These are phyloP conservation scores for Carassius gibelio DNA, from an alignment of 2,113 vertebrate species.

Conservation along the genomic window DNA sequence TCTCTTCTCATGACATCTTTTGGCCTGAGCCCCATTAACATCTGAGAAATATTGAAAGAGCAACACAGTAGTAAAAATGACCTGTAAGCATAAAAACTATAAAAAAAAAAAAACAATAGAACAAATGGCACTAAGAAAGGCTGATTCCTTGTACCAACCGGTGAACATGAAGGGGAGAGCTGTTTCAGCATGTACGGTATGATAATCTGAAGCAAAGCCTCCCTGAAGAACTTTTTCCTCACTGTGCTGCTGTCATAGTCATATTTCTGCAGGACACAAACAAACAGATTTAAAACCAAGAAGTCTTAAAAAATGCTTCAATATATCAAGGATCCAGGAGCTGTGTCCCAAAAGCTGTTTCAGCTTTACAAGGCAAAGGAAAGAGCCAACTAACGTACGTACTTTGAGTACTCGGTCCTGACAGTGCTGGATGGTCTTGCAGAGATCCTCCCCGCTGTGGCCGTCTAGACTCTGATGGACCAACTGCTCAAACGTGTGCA, in stretches of 20 bases:
- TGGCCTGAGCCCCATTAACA: no score
- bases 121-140: neutral
- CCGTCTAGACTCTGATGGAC: slow-evolving; percentile 86
- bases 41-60: neutral
- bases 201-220: slow-evolving; percentile 93
- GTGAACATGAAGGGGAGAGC: slow-evolving; percentile 74
- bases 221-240: slow-evolving; percentile 93
- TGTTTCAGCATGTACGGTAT: slow-evolving; percentile 94
- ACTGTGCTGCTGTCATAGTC: slow-evolving; percentile 96
- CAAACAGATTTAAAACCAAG: neutral
- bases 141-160: slow-evolving; percentile 21
- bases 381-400: slow-evolving; percentile 39
- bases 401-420: slow-evolving; percentile 97
- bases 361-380: neutral
- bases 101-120: no score
- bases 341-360: neutral
- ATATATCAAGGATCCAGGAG: neutral
- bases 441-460: slow-evolving; percentile 80
- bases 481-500: slow-evolving; percentile 93
- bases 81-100: no score
- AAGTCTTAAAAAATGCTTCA: neutral
- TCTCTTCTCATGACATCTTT: no score
- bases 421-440: slow-evolving; percentile 89
- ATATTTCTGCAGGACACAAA: slow-evolving; percentile 78
- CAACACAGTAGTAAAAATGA: neutral